Conservation (phyloP, 2,888 invertebrate genomes). For the Ischnus inquisitorius region DNA sequence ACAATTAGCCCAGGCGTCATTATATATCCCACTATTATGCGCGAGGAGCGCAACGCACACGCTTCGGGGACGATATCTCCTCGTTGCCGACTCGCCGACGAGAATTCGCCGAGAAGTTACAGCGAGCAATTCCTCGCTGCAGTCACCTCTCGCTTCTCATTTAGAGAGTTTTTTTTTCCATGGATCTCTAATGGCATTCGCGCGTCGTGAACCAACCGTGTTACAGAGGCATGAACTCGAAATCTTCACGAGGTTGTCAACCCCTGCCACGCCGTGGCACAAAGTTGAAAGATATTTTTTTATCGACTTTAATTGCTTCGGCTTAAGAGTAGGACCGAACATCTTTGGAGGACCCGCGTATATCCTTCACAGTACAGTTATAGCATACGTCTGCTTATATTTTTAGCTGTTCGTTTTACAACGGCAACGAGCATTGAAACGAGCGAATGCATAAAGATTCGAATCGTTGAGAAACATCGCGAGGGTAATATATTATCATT, state of each 20-base stretch:
- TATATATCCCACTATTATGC: conserved; percentile 58
- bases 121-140: conserved; percentile 32
- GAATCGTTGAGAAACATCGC: conserved; percentile 30
- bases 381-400: not conserved
- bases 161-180: conserved; percentile 4
- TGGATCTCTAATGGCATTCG: conserved; percentile 8
- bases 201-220: conserved; percentile 50
- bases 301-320: conserved; percentile 7
- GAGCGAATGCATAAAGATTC: conserved; percentile 51
- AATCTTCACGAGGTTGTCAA: conserved; percentile 19
- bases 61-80: conserved; percentile 13
- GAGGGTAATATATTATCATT: conserved; percentile 29
- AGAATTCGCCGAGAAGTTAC: conserved; percentile 43
- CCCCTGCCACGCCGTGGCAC: not conserved
- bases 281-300: conserved; percentile 11
- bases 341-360: not conserved
- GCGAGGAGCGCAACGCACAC: conserved; percentile 1
- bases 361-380: conserved; percentile 2
- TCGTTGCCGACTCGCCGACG: not conserved
- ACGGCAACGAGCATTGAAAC: conserved; percentile 13
- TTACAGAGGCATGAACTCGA: not conserved
- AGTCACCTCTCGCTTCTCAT: conserved; percentile 38
- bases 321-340: conserved; percentile 20
- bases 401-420: conserved; percentile 39
- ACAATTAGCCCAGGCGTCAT: conserved; percentile 70